Conservation (phyloP, 2,797 vertebrate species). For the Acanthurus lineatus region DNA sequence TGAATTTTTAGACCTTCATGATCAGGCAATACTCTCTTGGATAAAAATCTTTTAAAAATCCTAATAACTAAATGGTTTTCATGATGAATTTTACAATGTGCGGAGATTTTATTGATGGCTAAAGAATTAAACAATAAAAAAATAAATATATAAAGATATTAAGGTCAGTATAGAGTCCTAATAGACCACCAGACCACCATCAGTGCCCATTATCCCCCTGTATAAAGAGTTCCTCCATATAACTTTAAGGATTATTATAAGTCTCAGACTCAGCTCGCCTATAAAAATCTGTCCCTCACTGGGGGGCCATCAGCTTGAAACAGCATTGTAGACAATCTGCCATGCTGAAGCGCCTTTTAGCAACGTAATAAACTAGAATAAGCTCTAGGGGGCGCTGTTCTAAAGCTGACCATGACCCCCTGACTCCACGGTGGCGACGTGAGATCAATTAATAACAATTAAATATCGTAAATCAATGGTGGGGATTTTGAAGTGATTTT, state of each 20-base stretch:
- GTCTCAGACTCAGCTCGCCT: slow-evolving; percentile 15
- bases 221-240: slow-evolving; percentile 34
- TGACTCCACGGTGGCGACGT: slow-evolving; percentile 6
- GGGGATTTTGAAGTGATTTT: no score
- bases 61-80: neutral
- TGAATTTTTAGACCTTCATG: neutral
- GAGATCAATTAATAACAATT: no score
- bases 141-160: neutral
- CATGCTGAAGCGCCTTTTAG: neutral
- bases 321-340: neutral
- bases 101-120: neutral
- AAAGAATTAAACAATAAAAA: neutral
- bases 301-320: neutral
- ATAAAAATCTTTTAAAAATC: neutral
- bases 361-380: neutral
- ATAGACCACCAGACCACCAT: slow-evolving; percentile 4
- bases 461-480: no score
- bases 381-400: slow-evolving; percentile 47
- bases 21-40: no score
- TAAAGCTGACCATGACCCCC: slow-evolving; percentile 16
- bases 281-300: slow-evolving; percentile 14
- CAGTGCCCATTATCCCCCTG: neutral
- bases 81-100: neutral
- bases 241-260: slow-evolving; percentile 14
- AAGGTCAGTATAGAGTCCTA: neutral